Base-by-base conservation (phyloP, 2,113 vertebrate species). In the Scomber japonicus region DNA sequence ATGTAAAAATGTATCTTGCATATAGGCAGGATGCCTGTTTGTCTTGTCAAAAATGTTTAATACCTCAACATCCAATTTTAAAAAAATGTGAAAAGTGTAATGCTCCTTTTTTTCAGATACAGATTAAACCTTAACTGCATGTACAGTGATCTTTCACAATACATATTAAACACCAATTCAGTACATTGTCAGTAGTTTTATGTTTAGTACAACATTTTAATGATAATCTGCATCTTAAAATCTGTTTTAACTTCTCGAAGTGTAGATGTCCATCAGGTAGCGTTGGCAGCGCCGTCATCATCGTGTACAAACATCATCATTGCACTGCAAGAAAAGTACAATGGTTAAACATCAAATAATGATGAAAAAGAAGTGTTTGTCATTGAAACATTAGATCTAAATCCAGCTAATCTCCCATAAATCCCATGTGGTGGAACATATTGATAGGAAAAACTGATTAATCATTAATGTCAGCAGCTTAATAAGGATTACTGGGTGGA, bases 241-340 rank as follows among this genome's bases (percentile, higher is more conserved):
- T 84, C 11, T 16, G 63, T 45, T 67, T 77, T 21, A 21, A 61
- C 46, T 57, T 55, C 16, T 31, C 1, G 12, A 5, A 11, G 16
- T 63, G 40, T 17, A 5, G 31, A 12, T 48, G 24, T 24, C 46
- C 4, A 64, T 71, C 50, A 50, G 35, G 24, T 40, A 17, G 2
- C 14, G 57, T 14, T 19, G 46, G 11, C n/a, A 4, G 61, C 15
- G 44, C 49, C 17, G 9, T 69, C 75, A 66, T 94, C 88, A 94
- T 48, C 89, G 83, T 11, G 89, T 91, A 68, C 91, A 94, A 60
- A 93, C 83, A 2, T 95, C 95, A 57, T 93, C 90, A 3, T 88
- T 87, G 79, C 96, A 94, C 95, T 96, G 92, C 11, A 93, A 89
- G 61, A 88, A 54, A 67, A 27, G 24, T 27, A 27, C 24, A 27